Percentiles rank a stretch among this genome's conserved stretches.
Conservation (phyloP, 1,140 invertebrate genomes). For the Drosophila rhopaloa region DNA sequence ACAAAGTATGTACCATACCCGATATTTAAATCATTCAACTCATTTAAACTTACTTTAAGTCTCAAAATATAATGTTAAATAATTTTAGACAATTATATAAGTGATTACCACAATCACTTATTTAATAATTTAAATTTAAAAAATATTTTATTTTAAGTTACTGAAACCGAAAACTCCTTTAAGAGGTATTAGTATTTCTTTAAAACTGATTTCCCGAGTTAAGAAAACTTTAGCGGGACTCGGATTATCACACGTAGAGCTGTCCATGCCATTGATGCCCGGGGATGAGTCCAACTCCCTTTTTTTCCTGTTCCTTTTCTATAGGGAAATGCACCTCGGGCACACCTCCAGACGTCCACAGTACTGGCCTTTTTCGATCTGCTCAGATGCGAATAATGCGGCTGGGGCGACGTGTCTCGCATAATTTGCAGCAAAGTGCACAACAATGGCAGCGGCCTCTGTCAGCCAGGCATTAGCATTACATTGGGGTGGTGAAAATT, state of each 20-base stretch:
- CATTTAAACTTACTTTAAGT: too few relatives aligned
- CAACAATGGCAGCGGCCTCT: conserved; percentile 66
- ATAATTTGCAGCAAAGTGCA: conserved; percentile 80
- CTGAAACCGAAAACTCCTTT: too few relatives aligned
- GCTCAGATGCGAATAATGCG: conserved; percentile 4
- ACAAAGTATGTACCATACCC: too few relatives aligned
- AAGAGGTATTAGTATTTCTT: not conserved
- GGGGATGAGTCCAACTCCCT: conserved; percentile 17
- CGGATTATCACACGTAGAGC: conserved; percentile 69
- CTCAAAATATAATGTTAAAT: too few relatives aligned
- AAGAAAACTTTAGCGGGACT: conserved; percentile 63
- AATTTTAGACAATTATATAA: too few relatives aligned
- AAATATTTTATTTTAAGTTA: too few relatives aligned
- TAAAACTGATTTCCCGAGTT: not conserved
- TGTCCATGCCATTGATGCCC: conserved; percentile 9
- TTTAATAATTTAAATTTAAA: too few relatives aligned
- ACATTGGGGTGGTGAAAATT: not conserved
- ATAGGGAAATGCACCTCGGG: conserved; percentile 60
- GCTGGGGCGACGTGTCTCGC: conserved; percentile 65
- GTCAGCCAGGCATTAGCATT: conserved; percentile 33
- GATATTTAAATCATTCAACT: too few relatives aligned
- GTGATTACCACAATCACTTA: too few relatives aligned
- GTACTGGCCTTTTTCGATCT: conserved; percentile 25
- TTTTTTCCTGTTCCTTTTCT: not conserved
- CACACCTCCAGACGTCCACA: conserved; percentile 59